phyloP scores from a whole-genome alignment of 2,888 invertebrate species.

The Antheraea yamamai region DNA sequence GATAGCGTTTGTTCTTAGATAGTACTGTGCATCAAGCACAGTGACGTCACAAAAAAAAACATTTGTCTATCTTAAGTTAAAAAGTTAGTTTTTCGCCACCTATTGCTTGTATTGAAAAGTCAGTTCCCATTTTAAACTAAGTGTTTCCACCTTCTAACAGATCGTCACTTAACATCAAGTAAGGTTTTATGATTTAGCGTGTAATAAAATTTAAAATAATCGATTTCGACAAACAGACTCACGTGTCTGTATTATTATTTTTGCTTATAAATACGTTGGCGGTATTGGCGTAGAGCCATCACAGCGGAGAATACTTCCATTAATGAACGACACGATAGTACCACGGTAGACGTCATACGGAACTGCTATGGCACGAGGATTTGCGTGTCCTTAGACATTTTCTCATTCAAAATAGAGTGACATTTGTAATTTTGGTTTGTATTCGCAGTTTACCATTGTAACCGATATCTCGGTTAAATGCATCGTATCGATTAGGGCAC shows the following conservation, averaged over 20 bases:
- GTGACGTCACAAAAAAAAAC: no score
- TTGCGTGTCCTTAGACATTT: neutral
- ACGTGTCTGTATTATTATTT: neutral
- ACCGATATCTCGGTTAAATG: neutral
- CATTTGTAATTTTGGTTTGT: neutral
- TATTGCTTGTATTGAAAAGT: neutral
- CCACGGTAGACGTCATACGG: constrained; percentile 8
- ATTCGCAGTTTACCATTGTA: neutral
- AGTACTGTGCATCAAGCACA: no score
- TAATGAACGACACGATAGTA: constrained; percentile 1
- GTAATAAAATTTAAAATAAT: neutral
- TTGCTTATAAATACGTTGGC: neutral
- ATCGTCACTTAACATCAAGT: neutral
- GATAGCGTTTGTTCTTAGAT: no score
- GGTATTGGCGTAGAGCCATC: constrained; percentile 19
- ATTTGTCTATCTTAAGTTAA: no score
- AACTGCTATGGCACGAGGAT: constrained; percentile 5
- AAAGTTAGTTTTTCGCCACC: no score
- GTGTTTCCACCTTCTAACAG: neutral
- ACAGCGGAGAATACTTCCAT: constrained; percentile 8
- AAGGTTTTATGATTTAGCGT: neutral
- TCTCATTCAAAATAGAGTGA: neutral
- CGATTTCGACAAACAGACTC: neutral
- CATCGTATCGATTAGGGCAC: neutral
- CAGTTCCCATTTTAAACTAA: neutral